Evolutionary conservation across 2,113 vertebrate genomes (phyloP).

Genomic region (Aplodontia rufa): DNA sequence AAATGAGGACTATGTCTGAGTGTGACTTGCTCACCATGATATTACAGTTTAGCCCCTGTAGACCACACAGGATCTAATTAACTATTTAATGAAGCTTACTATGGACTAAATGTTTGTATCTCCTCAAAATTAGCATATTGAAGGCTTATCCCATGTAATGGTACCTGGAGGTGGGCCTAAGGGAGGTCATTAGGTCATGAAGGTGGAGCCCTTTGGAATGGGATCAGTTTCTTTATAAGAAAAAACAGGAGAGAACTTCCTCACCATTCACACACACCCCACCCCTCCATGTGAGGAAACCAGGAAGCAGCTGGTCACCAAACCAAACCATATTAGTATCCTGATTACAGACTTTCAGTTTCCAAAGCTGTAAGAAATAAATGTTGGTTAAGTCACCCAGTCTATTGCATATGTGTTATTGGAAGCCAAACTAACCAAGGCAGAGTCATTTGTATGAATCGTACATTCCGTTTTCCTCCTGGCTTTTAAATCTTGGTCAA

Average conservation of each 20-base stretch:
- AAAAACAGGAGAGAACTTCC: not conserved
- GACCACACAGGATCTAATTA: not conserved
- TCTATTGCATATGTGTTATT: not conserved
- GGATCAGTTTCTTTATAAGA: not conserved
- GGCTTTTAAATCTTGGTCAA: not conserved
- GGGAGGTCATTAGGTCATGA: not conserved
- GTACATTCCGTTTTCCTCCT: not conserved
- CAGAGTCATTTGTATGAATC: not conserved
- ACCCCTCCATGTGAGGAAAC: not conserved
- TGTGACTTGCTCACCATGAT: not conserved
- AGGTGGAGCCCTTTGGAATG: not conserved
- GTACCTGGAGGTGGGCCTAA: too few relatives aligned
- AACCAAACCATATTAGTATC: not conserved
- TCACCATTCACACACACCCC: not conserved
- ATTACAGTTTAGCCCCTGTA: not conserved
- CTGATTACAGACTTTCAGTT: not conserved
- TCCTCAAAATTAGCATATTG: not conserved
- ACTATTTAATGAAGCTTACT: not conserved
- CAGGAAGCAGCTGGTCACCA: not conserved
- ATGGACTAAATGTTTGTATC: not conserved
- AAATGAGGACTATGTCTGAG: not conserved
- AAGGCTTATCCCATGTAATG: not conserved
- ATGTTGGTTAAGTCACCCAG: not conserved
- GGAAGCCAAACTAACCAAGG: not conserved
- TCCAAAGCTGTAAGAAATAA: not conserved